Evolutionary conservation across 2,888 invertebrate species (phyloP), one percentile per base, ranked within the genome.

Genomic region (Atethmia centrago): DNA sequence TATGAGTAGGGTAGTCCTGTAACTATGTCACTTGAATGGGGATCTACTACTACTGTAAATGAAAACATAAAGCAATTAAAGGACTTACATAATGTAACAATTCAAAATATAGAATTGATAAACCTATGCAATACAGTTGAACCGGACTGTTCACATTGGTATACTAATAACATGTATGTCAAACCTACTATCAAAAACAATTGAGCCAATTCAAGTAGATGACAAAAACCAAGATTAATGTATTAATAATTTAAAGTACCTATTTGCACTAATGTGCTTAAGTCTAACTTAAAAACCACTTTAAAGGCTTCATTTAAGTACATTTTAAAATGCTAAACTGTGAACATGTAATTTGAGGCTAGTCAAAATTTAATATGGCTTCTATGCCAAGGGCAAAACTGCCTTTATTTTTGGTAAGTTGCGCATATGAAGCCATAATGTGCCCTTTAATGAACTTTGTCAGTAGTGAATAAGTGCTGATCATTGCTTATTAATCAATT

Each of bases 361-460:
- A 84, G 88, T 88, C 83, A 89, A 89, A 87, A 80, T 70, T 78
- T 86, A 75, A 87, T 91, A 91, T 87, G 93, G 92, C 91, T 93
- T 93, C 93, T 81, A 88, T 90, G 89, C 90, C 91, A 91, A 91
- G 92, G 92, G 82, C 87, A 90, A 86, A 79, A 70, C 55, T 82
- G 75, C 68, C 71, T 87, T 71, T 87, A 86, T 86, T 87, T 40
- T 88, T 87, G 82, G 82, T 82, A 62, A 77, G 73, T 83, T 83
- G 53, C 40, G 63, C 58, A 80, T 78, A 67, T 78, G 83, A 87
- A 87, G 81, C 86, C 88, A 79, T 86, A 83, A 66, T 72, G 28
- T 61, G 62, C n/a, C n/a, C 28, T 67, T 65, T 83, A 71, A 71
- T 74, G 71, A 85, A 75, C 77, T 76, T 77, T 83, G 68, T 61